These are phyloP conservation scores for Strigops habroptila DNA, from an alignment of 2,113 vertebrate genomes.

Conservation along the genomic window DNA sequence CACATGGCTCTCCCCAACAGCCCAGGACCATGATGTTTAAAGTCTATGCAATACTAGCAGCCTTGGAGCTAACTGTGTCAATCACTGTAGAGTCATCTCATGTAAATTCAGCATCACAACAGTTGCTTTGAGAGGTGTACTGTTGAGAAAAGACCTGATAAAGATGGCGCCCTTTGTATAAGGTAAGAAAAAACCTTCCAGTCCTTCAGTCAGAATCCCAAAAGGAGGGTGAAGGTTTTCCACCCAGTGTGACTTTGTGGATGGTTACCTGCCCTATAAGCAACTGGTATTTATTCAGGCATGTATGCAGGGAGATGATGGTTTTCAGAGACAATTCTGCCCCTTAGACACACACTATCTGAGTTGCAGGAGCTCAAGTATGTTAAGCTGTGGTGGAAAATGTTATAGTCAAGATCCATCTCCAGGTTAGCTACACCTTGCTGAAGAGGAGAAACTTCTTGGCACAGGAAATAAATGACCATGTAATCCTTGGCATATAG, in stretches of 20 bases:
- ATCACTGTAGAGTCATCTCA: rapidly evolving
- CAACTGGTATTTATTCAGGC: not conserved
- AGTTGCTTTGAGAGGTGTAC: too few species aligned
- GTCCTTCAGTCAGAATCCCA: not conserved
- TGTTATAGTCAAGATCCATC: not conserved
- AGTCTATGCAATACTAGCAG: not conserved
- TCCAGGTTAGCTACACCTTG: not conserved
- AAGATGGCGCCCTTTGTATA: not conserved
- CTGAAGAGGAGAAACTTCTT: not conserved
- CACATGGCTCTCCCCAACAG: not conserved
- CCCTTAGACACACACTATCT: not conserved
- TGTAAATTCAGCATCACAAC: rapidly evolving
- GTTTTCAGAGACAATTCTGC: not conserved
- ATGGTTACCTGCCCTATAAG: not conserved
- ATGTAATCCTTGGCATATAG: not conserved
- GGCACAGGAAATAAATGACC: not conserved
- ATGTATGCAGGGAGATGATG: not conserved
- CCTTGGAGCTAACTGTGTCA: not conserved
- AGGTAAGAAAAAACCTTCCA: not conserved
- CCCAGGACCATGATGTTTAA: not conserved
- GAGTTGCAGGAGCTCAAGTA: not conserved
- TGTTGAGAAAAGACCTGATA: too few species aligned
- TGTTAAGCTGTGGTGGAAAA: not conserved
- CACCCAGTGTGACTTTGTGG: not conserved
- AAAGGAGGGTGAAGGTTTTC: not conserved